Percentiles rank a stretch among this genome's conserved stretches.
phyloP scores from a whole-genome alignment of 2,888 invertebrate genomes.

The Drosophila borborema region DNA sequence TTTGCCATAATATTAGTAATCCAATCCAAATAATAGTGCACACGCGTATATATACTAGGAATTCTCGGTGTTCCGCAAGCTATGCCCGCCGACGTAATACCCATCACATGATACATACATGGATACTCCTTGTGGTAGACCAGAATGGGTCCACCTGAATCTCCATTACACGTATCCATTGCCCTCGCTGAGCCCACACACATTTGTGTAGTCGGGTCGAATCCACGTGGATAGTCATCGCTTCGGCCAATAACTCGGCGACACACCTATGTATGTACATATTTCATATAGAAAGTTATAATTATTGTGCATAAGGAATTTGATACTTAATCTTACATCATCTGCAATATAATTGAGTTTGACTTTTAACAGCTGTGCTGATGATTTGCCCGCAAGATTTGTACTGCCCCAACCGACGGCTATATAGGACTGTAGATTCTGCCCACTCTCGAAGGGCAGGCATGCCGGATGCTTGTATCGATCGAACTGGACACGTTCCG shows the following conservation, averaged over 20 bases:
- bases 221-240: conserved; percentile 66
- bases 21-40: conserved; percentile 73
- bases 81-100: conserved; percentile 73
- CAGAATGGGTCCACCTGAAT: conserved; percentile 79
- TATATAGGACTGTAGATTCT: conserved; percentile 68
- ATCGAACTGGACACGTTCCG: conserved; percentile 81
- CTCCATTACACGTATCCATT: conserved; percentile 77
- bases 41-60: conserved; percentile 77
- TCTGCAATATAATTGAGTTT: conserved; percentile 84
- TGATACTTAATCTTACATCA: conserved; percentile 22
- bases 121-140: conserved; percentile 69
- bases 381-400: conserved; percentile 71
- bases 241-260: conserved; percentile 38
- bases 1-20: conserved; percentile 50
- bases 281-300: not conserved
- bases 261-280: conserved; percentile 43
- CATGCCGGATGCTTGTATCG: conserved; percentile 86
- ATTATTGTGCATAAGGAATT: not conserved
- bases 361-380: conserved; percentile 86
- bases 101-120: conserved; percentile 77
- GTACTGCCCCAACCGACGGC: conserved; percentile 86
- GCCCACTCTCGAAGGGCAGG: conserved; percentile 76
- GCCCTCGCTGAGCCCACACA: conserved; percentile 75
- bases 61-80: conserved; percentile 73
- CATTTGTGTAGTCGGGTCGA: conserved; percentile 65